Evolutionary conservation across 2,888 invertebrate species (phyloP).

Genomic region (Lutraria lutraria): DNA sequence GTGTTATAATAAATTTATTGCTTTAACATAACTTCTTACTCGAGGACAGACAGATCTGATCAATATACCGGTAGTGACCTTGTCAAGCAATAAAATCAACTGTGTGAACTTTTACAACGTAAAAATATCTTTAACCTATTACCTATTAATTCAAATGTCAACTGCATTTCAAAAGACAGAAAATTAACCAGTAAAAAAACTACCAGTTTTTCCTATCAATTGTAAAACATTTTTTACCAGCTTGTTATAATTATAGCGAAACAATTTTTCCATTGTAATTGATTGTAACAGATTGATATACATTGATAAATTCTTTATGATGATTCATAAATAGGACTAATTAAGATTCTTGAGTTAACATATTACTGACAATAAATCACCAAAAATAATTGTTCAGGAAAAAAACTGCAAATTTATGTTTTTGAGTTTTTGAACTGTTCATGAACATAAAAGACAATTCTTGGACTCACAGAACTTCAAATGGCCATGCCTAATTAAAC

Average conservation of each 20-base stretch:
- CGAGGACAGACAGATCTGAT: neutral
- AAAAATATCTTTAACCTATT: neutral
- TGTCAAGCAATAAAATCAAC: neutral
- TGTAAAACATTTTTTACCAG: constrained; percentile 1
- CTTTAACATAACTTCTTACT: neutral
- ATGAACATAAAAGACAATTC: too few species aligned
- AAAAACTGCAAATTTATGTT: too few species aligned
- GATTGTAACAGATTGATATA: neutral
- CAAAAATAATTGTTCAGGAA: neutral
- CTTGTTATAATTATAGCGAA: neutral
- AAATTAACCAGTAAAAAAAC: constrained; percentile 10
- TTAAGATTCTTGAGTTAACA: neutral
- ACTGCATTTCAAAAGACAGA: neutral
- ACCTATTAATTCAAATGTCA: constrained; percentile 1
- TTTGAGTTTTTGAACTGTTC: too few species aligned
- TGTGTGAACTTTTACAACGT: neutral
- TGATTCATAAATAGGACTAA: neutral
- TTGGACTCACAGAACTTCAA: too few species aligned
- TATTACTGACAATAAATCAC: neutral
- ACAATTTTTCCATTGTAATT: constrained; percentile 5
- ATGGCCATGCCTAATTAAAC: too few species aligned
- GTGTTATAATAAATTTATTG: constrained; percentile 18
- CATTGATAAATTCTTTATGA: constrained; percentile 7
- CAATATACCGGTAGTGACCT: too few species aligned
- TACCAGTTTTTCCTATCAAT: constrained; percentile 3